A percentile compares a stretch with the other conserved stretches of the same genome.
Conservation (phyloP, 2,888 invertebrate genomes). For the Lagria hirta region DNA sequence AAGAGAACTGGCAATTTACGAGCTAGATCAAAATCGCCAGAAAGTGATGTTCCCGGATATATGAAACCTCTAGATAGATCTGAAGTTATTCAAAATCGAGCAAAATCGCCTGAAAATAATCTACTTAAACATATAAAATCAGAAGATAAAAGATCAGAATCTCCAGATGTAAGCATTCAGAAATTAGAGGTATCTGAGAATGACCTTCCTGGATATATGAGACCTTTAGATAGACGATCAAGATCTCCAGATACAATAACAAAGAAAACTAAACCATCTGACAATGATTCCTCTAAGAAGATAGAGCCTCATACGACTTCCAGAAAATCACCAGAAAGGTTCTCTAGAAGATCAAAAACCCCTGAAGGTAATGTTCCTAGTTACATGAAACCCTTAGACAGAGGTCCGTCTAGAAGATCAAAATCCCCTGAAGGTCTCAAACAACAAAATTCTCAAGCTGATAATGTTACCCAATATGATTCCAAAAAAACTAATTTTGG, state of each 20-base stretch:
- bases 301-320: too few relatives aligned
- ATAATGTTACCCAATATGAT: constrained; percentile 21
- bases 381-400: constrained; percentile 33
- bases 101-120: too few relatives aligned
- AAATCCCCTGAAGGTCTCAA: constrained; percentile 21
- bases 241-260: too few relatives aligned
- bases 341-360: constrained; percentile 18
- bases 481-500: constrained; percentile 62
- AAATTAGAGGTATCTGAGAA: too few relatives aligned
- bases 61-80: constrained; percentile 35
- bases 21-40: constrained; percentile 25
- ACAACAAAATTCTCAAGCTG: constrained; percentile 37
- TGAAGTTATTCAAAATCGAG: too few relatives aligned
- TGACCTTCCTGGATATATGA: constrained; percentile 28
- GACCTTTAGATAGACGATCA: constrained; percentile 33
- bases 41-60: constrained; percentile 28
- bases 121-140: too few relatives aligned
- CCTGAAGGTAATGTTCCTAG: constrained; percentile 28
- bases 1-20: constrained; percentile 17
- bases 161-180: too few relatives aligned
- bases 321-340: constrained; percentile 27
- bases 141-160: constrained; percentile 22
- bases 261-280: too few relatives aligned
- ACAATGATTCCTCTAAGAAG: too few relatives aligned
- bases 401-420: constrained; percentile 16